These are phyloP conservation scores for Cryptotis parvus DNA, from an alignment of 2,113 vertebrate species.

Conservation along the genomic window DNA sequence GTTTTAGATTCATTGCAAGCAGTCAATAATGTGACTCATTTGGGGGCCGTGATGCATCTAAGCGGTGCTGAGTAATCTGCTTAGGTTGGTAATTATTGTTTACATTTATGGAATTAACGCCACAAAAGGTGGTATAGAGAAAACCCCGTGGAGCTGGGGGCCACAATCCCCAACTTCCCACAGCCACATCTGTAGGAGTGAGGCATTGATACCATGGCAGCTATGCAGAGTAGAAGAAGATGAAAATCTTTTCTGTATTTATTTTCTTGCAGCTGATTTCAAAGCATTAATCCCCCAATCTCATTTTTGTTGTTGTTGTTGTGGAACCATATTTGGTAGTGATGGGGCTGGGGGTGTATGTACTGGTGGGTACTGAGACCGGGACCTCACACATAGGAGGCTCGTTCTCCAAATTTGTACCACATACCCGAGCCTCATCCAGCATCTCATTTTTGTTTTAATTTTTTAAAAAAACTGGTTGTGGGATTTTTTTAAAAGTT, in stretches of 20 bases:
- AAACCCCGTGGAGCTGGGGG: conserved; percentile 46
- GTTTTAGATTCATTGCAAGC: conserved; percentile 75
- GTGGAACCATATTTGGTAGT: too few species aligned
- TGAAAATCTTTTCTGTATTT: not conserved
- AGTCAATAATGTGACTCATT: conserved; percentile 62
- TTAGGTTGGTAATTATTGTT: conserved; percentile 81
- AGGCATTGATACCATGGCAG: fast-evolving
- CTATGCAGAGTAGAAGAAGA: not conserved
- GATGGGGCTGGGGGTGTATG: too few species aligned
- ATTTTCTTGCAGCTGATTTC: not conserved
- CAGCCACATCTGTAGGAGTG: not conserved
- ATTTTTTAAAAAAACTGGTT: not conserved
- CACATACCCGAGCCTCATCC: too few species aligned
- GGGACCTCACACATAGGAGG: too few species aligned
- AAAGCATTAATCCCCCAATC: not conserved
- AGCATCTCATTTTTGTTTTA: too few species aligned
- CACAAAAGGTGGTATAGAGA: conserved; percentile 65
- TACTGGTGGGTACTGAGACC: too few species aligned
- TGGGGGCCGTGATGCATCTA: conserved; percentile 35
- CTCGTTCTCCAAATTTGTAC: too few species aligned
- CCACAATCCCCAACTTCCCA: not conserved
- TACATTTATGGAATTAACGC: conserved; percentile 73
- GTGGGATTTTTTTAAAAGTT: not conserved
- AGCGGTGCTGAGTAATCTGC: conserved; percentile 66
- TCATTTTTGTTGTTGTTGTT: too few species aligned